phyloP scores from a whole-genome alignment of 2,113 vertebrate species.

The Xiphias gladius region DNA sequence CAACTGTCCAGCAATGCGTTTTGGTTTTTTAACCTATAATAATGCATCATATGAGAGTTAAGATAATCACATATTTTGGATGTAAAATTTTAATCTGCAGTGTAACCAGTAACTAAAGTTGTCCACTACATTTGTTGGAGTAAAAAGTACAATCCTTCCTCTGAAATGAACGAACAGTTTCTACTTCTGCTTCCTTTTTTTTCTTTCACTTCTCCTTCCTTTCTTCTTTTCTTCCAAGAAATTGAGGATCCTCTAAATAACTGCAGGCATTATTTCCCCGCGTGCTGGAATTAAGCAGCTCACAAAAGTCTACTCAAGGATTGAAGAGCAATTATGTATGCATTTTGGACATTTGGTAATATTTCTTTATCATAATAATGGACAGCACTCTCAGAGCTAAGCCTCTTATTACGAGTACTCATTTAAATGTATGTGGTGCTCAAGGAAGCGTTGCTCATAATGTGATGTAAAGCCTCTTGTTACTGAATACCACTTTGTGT shows the following conservation, averaged over 20 bases:
- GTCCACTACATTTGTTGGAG: neutral
- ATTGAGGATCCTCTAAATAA: constrained; percentile 31
- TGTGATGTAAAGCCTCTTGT: constrained; percentile 68
- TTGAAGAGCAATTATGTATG: constrained; percentile 45
- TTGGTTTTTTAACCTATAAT: too few relatives aligned
- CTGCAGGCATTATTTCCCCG: constrained; percentile 3
- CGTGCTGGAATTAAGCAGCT: constrained; percentile 31
- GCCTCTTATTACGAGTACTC: constrained; percentile 67
- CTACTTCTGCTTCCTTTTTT: neutral
- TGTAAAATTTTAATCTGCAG: neutral
- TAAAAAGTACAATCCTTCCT: too few relatives aligned
- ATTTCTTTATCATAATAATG: constrained; percentile 57
- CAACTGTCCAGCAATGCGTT: too few relatives aligned
- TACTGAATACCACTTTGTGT: constrained; percentile 24
- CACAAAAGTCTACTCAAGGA: constrained; percentile 14
- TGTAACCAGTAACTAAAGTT: too few relatives aligned
- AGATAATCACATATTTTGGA: too few relatives aligned
- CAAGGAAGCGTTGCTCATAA: constrained; percentile 30
- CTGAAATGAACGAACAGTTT: neutral
- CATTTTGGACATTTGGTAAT: constrained; percentile 50
- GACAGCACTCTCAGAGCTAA: constrained; percentile 49
- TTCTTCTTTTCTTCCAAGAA: constrained; percentile 5
- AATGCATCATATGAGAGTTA: too few relatives aligned
- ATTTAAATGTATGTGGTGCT: constrained; percentile 65
- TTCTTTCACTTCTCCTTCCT: neutral